phyloP scores from a whole-genome alignment of 2,888 invertebrate species.

The Formica aserva region DNA sequence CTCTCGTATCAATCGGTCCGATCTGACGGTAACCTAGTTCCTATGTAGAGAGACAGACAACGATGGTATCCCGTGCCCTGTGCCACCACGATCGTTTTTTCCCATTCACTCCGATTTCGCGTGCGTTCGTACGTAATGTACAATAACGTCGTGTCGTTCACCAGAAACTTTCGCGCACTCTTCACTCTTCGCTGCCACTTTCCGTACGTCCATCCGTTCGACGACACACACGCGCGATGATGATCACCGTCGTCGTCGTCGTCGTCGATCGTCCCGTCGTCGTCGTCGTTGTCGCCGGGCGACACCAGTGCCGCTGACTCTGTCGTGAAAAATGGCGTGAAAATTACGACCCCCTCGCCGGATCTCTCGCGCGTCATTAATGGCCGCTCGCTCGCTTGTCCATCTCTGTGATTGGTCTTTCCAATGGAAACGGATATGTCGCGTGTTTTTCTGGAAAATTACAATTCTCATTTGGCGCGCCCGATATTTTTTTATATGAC shows the following conservation, averaged over 20 bases:
- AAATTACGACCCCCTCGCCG: background rate
- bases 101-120: conserved; percentile 20
- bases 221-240: conserved; percentile 17
- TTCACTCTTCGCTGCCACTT: conserved; percentile 18
- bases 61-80: background rate
- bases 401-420: background rate
- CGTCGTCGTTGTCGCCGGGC: conserved; percentile 3
- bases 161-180: conserved; percentile 10
- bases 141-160: background rate
- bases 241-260: background rate
- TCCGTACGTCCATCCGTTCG: conserved; percentile 29
- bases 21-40: conserved; percentile 35
- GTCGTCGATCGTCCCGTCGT: background rate
- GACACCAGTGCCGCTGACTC: conserved; percentile 4
- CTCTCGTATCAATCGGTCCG: conserved; percentile 1
- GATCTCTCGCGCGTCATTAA: background rate
- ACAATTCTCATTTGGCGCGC: background rate
- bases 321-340: conserved; percentile 13
- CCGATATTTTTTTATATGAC: background rate
- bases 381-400: background rate
- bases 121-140: background rate
- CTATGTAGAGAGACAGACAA: background rate
- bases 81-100: background rate
- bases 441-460: background rate
- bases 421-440: background rate